phyloP scores from a whole-genome alignment of 2,888 invertebrate species.

The Seira musarum region DNA sequence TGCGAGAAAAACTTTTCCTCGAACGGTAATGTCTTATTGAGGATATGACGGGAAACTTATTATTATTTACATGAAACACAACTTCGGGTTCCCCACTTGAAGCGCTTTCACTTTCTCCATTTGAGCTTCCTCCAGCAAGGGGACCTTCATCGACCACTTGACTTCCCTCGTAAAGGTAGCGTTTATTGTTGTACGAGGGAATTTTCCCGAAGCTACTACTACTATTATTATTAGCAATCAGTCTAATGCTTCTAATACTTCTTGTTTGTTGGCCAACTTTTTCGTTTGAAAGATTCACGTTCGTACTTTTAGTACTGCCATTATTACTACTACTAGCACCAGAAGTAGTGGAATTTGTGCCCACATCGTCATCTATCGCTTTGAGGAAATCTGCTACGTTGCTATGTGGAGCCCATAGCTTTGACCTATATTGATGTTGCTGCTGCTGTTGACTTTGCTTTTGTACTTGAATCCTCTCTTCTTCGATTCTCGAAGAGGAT shows the following conservation, averaged over 20 bases:
- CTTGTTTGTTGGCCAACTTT: constrained; percentile 59
- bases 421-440: constrained; percentile 56
- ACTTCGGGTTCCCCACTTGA: constrained; percentile 16
- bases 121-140: constrained; percentile 24
- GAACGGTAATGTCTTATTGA: constrained; percentile 69
- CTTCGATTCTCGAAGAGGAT: constrained; percentile 4
- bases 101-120: constrained; percentile 21
- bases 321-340: constrained; percentile 2
- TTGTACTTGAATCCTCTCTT: background rate
- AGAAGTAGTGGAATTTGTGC: constrained; percentile 29
- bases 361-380: constrained; percentile 55
- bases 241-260: constrained; percentile 62
- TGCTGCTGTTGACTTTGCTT: constrained; percentile 39
- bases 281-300: constrained; percentile 51
- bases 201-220: constrained; percentile 27
- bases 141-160: constrained; percentile 34
- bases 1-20: constrained; percentile 68
- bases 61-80: constrained; percentile 57
- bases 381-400: constrained; percentile 58
- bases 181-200: constrained; percentile 22
- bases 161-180: constrained; percentile 35
- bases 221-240: constrained; percentile 57
- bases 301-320: constrained; percentile 30
- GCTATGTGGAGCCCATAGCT: constrained; percentile 65
- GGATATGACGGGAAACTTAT: constrained; percentile 66